Evolutionary conservation across 1,140 invertebrate species (phyloP).

Genomic region (Drosophila nigrodunni): DNA sequence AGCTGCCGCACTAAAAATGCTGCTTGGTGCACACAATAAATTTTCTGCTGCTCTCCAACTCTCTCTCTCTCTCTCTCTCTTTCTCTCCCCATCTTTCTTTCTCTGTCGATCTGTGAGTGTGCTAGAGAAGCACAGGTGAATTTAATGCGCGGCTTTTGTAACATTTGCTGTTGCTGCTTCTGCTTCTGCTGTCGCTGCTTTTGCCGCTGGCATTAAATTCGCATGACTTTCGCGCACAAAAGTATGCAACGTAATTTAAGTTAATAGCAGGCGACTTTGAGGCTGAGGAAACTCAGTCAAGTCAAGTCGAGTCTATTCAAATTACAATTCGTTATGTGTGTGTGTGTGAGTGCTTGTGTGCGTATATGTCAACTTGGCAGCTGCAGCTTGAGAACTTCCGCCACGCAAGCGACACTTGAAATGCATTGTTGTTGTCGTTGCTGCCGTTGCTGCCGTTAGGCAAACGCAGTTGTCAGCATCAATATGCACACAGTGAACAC

Average conservation of each 20-base stretch:
- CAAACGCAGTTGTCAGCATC: constrained; percentile 18
- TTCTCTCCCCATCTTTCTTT: background rate
- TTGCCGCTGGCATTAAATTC: constrained; percentile 58
- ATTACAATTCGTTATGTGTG: constrained; percentile 77
- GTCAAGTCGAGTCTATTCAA: constrained; percentile 65
- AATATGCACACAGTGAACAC: background rate
- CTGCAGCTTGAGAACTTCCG: constrained; percentile 49
- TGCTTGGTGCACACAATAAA: constrained; percentile 68
- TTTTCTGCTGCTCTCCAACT: constrained; percentile 27
- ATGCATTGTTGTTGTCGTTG: constrained; percentile 39
- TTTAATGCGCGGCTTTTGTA: constrained; percentile 67
- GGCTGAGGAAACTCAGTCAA: background rate
- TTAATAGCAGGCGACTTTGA: constrained; percentile 66
- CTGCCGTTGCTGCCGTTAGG: constrained; percentile 14
- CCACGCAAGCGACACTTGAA: constrained; percentile 44
- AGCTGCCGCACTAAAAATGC: constrained; percentile 59
- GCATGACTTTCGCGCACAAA: constrained; percentile 54
- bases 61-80: constrained; percentile 7
- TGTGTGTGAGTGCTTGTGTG: constrained; percentile 28
- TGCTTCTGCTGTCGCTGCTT: background rate
- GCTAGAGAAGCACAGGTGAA: constrained; percentile 33
- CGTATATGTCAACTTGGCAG: constrained; percentile 16
- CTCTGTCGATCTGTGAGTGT: background rate
- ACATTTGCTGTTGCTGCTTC: constrained; percentile 11
- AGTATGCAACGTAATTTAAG: constrained; percentile 79